These are phyloP conservation scores for Aphodius granarius DNA, from an alignment of 2,888 invertebrate genomes.

Conservation along the genomic window DNA sequence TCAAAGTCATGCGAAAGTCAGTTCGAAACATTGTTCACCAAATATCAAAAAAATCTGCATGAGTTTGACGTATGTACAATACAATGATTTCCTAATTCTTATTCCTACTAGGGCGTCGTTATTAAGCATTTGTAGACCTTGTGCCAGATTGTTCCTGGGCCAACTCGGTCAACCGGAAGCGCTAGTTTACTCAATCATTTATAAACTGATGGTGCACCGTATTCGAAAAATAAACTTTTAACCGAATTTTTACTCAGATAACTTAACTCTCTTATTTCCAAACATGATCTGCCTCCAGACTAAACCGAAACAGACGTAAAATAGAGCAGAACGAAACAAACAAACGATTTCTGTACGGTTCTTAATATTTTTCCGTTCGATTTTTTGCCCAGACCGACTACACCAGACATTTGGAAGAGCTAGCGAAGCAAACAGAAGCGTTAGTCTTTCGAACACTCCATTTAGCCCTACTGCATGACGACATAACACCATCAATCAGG, in stretches of 20 bases:
- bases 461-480: slow-evolving; percentile 51
- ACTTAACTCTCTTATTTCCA: not conserved
- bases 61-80: not conserved
- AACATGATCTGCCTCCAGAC: not conserved
- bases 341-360: too few relatives aligned
- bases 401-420: slow-evolving; percentile 72
- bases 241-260: not conserved
- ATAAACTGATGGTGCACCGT: not conserved
- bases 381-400: slow-evolving; percentile 61
- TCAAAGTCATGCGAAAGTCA: too few relatives aligned
- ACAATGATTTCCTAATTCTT: not conserved
- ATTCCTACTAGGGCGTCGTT: not conserved
- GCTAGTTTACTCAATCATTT: not conserved
- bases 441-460: slow-evolving; percentile 59
- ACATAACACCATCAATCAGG: slow-evolving; percentile 38
- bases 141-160: not conserved
- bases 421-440: slow-evolving; percentile 61
- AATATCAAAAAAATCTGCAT: too few relatives aligned
- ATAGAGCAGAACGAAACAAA: not conserved
- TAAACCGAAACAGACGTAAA: not conserved
- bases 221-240: not conserved
- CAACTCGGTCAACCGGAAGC: not conserved
- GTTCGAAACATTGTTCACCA: too few relatives aligned
- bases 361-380: not conserved
- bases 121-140: not conserved